Evolutionary conservation across 2,113 vertebrate species (phyloP).

Genomic region (Cinclus mexicanus): DNA sequence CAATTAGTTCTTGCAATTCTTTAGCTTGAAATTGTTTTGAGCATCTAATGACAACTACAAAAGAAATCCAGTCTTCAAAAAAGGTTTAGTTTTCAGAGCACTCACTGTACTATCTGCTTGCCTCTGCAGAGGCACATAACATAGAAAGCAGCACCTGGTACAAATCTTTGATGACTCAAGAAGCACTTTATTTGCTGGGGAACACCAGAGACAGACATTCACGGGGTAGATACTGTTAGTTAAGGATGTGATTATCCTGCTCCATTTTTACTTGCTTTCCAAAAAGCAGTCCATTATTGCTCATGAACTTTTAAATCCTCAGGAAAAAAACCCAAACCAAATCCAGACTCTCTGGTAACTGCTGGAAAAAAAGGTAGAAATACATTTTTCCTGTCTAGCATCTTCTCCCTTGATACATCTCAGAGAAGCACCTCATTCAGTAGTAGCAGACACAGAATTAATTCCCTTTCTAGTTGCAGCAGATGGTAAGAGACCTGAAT

Average conservation of each 20-base stretch:
- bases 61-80: not conserved
- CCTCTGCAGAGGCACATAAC: not conserved
- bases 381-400: not conserved
- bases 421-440: not conserved
- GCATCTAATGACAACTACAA: not conserved
- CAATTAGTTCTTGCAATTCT: not conserved
- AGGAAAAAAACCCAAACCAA: not conserved
- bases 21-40: not conserved
- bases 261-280: not conserved
- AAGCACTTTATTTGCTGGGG: not conserved
- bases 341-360: not conserved
- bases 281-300: not conserved
- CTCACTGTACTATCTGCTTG: not conserved
- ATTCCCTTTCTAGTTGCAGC: not conserved
- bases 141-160: not conserved
- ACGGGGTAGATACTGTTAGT: not conserved
- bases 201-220: not conserved
- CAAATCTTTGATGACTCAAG: not conserved
- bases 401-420: not conserved
- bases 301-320: not conserved
- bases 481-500: not conserved
- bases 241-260: slow-evolving; percentile 1
- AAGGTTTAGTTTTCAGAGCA: not conserved
- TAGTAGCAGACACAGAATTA: not conserved
- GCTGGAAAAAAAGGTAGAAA: not conserved